Percentiles rank a stretch among this genome's conserved stretches.
phyloP scores from a whole-genome alignment of 2,797 vertebrate species.

The Schizopygopsis malacanthus region DNA sequence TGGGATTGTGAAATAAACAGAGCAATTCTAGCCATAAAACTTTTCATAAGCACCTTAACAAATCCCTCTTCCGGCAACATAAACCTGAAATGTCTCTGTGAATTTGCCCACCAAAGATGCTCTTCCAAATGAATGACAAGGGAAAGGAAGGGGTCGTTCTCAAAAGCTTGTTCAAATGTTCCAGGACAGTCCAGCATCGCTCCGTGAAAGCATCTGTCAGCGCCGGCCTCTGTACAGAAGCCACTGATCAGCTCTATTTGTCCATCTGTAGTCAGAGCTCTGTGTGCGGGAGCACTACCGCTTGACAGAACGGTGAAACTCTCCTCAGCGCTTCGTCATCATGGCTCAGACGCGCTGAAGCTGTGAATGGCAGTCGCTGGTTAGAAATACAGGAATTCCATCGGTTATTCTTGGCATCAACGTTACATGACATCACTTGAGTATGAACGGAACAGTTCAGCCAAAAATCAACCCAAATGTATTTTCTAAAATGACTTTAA shows the following conservation, averaged over 20 bases:
- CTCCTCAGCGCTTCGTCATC: neutral
- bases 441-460: neutral
- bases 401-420: conserved; percentile 4
- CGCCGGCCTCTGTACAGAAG: neutral
- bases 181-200: neutral
- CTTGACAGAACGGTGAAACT: neutral
- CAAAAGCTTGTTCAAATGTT: neutral
- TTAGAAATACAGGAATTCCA: conserved; percentile 41
- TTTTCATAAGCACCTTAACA: neutral
- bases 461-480: neutral
- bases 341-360: neutral
- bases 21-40: too few relatives aligned
- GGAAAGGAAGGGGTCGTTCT: neutral
- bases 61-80: neutral
- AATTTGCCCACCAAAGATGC: neutral
- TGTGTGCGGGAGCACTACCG: neutral
- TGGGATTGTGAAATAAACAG: neutral
- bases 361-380: conserved; percentile 41
- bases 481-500: neutral
- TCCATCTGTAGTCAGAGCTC: neutral
- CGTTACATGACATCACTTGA: neutral
- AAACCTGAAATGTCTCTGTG: neutral
- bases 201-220: neutral
- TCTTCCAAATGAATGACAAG: neutral
- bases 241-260: neutral